Conservation (phyloP, 2,797 vertebrate species). For the Sebastes steindachneri region DNA sequence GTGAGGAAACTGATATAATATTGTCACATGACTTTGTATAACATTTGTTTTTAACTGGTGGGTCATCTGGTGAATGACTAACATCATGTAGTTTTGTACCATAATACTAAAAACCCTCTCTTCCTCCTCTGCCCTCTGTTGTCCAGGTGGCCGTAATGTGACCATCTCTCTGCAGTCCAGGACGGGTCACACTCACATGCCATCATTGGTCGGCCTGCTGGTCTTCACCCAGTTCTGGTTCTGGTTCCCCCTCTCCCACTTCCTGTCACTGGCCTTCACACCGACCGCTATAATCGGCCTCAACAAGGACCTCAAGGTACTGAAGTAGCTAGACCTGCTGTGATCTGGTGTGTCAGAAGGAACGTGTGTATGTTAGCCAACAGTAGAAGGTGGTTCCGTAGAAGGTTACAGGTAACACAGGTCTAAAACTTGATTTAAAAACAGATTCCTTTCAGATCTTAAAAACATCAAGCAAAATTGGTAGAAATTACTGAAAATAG, state of each 20-base stretch:
- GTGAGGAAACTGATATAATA: background rate
- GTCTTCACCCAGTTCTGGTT: conserved; percentile 99
- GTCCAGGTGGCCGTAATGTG: conserved; percentile 94
- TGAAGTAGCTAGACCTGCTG: background rate
- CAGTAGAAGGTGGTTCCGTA: background rate
- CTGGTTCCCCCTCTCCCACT: conserved; percentile 99
- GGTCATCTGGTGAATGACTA: background rate
- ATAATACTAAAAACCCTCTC: background rate
- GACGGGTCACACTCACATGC: conserved; percentile 99
- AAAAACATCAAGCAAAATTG: background rate
- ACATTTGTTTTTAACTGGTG: background rate
- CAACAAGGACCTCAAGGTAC: conserved; percentile 99
- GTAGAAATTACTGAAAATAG: background rate
- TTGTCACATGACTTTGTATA: background rate
- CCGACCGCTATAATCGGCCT: conserved; percentile 98
- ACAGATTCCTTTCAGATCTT: background rate
- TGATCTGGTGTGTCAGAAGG: background rate
- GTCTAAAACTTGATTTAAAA: background rate
- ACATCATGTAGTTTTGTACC: background rate
- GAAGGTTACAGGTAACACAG: too few relatives aligned
- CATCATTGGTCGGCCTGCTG: conserved; percentile 95
- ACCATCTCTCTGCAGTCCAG: conserved; percentile 98
- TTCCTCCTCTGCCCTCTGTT: background rate
- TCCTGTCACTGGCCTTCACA: conserved; percentile 95
- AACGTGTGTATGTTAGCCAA: background rate